Base-by-base conservation (phyloP, 2,888 invertebrate genomes). In the Synergus japonicus region DNA sequence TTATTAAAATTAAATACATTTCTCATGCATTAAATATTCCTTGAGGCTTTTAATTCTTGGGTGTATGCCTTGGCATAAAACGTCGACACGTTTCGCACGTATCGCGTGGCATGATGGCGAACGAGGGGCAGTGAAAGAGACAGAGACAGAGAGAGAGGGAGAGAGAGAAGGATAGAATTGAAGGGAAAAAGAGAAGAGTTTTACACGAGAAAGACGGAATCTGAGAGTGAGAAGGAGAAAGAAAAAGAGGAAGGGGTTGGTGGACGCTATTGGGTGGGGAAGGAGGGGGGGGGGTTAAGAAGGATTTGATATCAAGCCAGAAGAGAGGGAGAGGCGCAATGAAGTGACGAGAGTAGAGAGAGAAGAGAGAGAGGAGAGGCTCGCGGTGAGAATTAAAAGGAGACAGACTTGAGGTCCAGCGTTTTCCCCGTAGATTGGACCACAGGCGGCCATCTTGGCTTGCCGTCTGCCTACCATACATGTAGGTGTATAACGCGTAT, bases 371-470 rank as follows among this genome's bases (percentile, higher is more conserved):
- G 29, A 29, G 29, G 66, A 64, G 77, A 79, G 76, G 79, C 73
- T 73, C 78, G 82, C 81, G 83, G 83, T 81, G 84, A 81, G 83
- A 84, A 84, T 88, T 87, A 86, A 85, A 87, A 83, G 83, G 86
- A 87, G 88, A 88, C 82, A 84, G 81, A 85, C 80, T 81, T 83
- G 80, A 82, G 85, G 85, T 85, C 86, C 87, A 80, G 84, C 85
- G 86, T 88, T 89, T 89, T 88, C 89, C 85, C 87, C 83, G 84
- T 85, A 81, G 84, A 86, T 85, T 87, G 86, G 86, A 86, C 84
- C 84, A 83, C 78, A 80, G 81, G 86, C 89, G 88, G 89, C 89
- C 89, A 89, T 89, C 86, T 89, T 89, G 88, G 83, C 86, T 85
- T 83, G 81, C 82, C 86, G 81, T 84, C 82, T 79, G 83, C 77